A percentile compares a stretch with the other conserved stretches of the same genome.
phyloP scores from a whole-genome alignment of 2,113 vertebrate species.

The Cynoglossus semilaevis region DNA sequence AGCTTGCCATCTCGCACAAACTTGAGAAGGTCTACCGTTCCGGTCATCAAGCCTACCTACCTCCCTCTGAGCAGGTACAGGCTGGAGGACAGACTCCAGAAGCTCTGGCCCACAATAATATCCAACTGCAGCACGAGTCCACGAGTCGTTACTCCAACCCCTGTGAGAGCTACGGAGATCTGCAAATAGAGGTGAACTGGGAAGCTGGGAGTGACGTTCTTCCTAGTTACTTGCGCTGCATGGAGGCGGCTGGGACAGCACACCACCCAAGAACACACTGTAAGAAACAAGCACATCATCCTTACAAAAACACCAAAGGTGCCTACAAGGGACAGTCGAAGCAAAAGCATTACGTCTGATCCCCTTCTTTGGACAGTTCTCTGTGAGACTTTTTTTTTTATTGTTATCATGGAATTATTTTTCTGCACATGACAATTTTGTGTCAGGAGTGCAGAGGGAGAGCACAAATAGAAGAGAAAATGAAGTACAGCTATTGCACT shows the following conservation, averaged over 20 bases:
- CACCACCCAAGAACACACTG: constrained; percentile 30
- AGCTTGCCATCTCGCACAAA: constrained; percentile 61
- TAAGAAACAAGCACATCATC: constrained; percentile 42
- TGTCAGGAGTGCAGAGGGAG: constrained; percentile 10
- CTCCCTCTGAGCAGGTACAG: background rate
- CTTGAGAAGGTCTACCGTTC: constrained; percentile 59
- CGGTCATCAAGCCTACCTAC: background rate
- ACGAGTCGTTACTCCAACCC: constrained; percentile 26
- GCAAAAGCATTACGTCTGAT: constrained; percentile 73
- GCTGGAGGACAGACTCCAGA: constrained; percentile 1
- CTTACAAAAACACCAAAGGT: constrained; percentile 38
- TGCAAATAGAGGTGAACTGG: constrained; percentile 40
- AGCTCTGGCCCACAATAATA: background rate
- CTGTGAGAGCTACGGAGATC: constrained; percentile 38
- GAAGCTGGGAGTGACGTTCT: constrained; percentile 40
- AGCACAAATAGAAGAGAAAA: background rate
- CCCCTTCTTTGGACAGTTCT: background rate
- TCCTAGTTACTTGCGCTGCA: constrained; percentile 70
- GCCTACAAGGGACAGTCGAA: constrained; percentile 41
- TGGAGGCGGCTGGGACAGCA: constrained; percentile 39
- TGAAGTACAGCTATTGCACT: constrained; percentile 44
- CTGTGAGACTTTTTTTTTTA: background rate
- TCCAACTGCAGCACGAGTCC: constrained; percentile 21
- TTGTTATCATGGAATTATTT: background rate
- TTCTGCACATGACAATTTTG: constrained; percentile 38